Conservation (phyloP, 2,888 invertebrate species). For the Drosophila quinaria region DNA sequence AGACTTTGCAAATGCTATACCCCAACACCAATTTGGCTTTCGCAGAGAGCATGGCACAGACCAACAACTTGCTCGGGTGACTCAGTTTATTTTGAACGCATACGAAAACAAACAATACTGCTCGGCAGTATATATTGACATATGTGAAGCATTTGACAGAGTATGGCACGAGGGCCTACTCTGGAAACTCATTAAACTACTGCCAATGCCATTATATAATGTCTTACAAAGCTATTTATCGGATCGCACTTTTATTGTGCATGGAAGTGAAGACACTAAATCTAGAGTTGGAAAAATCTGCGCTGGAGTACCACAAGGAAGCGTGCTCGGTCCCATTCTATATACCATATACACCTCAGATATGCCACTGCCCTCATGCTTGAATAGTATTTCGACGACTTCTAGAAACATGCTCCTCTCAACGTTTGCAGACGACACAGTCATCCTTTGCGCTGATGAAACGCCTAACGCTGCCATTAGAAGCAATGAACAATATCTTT, state of each 20-base stretch:
- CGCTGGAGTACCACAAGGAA: conserved; percentile 9
- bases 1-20: neutral
- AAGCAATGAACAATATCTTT: neutral
- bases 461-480: neutral
- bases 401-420: neutral
- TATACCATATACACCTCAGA: neutral
- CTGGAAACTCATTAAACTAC: neutral
- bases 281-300: neutral
- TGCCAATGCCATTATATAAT: neutral
- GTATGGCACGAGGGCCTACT: conserved; percentile 21
- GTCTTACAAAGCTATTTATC: neutral
- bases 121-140: conserved; percentile 3
- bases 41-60: neutral
- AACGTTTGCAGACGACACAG: neutral
- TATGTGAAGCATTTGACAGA: conserved; percentile 6
- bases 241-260: neutral
- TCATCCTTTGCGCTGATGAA: neutral
- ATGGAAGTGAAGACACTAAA: neutral
- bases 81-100: neutral
- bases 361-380: neutral
- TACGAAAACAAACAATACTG: neutral
- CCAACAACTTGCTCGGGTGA: neutral
- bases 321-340: conserved; percentile 1
- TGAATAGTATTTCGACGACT: too few relatives aligned
- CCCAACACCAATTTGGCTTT: conserved; percentile 5